Conservation (phyloP, 2,113 vertebrate species). For the Bostrychus sinensis region DNA sequence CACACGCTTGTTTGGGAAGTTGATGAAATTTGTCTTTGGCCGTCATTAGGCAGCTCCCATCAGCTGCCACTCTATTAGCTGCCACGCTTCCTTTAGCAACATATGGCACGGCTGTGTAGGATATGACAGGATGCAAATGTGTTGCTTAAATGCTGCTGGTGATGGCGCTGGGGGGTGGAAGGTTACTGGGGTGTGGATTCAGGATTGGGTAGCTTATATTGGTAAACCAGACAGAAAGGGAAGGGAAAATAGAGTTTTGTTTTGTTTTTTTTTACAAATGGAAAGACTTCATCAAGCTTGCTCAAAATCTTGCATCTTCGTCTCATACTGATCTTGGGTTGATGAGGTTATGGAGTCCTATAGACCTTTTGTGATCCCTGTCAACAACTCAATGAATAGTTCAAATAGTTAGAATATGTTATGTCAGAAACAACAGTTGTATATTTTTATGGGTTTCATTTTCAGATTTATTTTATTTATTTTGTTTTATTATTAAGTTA, state of each 20-base stretch:
- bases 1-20: conserved; percentile 68
- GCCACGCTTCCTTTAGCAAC: conserved; percentile 78
- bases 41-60: conserved; percentile 77
- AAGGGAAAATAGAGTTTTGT: neutral
- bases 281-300: conserved; percentile 5
- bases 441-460: no score
- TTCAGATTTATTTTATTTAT: no score
- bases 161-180: neutral
- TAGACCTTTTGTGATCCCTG: no score
- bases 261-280: conserved; percentile 20
- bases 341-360: conserved; percentile 51
- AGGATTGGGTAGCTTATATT: conserved; percentile 26
- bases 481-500: no score
- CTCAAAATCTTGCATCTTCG: conserved; percentile 39
- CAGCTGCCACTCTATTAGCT: conserved; percentile 80
- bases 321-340: conserved; percentile 53
- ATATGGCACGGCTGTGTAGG: conserved; percentile 77
- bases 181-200: conserved; percentile 18
- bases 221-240: conserved; percentile 20
- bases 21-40: conserved; percentile 80
- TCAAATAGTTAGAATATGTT: no score
- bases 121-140: conserved; percentile 82
- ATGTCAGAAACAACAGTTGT: no score
- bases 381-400: no score
- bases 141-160: conserved; percentile 43